A percentile compares a stretch with the other conserved stretches of the same genome.
Conservation (phyloP, 2,888 invertebrate species). For the Conchocele bisecta region DNA sequence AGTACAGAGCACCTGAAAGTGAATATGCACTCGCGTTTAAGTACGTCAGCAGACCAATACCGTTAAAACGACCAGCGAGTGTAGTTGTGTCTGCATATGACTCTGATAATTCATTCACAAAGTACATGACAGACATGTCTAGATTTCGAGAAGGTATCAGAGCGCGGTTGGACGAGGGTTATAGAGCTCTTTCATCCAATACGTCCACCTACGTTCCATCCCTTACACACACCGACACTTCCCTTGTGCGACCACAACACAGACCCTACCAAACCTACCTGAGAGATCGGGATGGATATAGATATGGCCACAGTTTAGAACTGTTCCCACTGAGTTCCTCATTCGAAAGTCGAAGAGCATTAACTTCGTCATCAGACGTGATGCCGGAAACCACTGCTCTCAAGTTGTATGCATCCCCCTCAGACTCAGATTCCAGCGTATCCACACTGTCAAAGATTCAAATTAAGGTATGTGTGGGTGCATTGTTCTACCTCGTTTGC, state of each 20-base stretch:
- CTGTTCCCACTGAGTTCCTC: conserved; percentile 58
- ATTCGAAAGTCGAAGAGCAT: conserved; percentile 24
- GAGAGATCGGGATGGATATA: conserved; percentile 47
- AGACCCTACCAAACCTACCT: conserved; percentile 55
- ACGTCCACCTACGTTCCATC: conserved; percentile 8
- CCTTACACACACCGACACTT: conserved; percentile 22
- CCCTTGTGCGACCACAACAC: conserved; percentile 9
- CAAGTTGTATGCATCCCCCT: conserved; percentile 49
- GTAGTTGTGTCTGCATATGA: conserved; percentile 49
- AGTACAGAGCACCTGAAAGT: conserved; percentile 63
- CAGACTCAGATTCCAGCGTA: conserved; percentile 59
- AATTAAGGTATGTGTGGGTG: conserved; percentile 72
- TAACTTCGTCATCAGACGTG: conserved; percentile 38
- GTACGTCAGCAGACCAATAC: conserved; percentile 73
- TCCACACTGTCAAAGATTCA: conserved; percentile 74
- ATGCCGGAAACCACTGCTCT: conserved; percentile 49
- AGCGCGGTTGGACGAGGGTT: conserved; percentile 61
- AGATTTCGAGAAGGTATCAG: conserved; percentile 64
- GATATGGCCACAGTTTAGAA: conserved; percentile 58
- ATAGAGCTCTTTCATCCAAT: conserved; percentile 49
- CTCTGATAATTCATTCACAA: conserved; percentile 60
- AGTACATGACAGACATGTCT: conserved; percentile 63
- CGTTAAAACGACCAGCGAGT: conserved; percentile 64
- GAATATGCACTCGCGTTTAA: conserved; percentile 67
- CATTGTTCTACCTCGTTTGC: too few relatives aligned